Evolutionary conservation across 2,888 invertebrate genomes (phyloP).

Genomic region (Epinotia demarniana): DNA sequence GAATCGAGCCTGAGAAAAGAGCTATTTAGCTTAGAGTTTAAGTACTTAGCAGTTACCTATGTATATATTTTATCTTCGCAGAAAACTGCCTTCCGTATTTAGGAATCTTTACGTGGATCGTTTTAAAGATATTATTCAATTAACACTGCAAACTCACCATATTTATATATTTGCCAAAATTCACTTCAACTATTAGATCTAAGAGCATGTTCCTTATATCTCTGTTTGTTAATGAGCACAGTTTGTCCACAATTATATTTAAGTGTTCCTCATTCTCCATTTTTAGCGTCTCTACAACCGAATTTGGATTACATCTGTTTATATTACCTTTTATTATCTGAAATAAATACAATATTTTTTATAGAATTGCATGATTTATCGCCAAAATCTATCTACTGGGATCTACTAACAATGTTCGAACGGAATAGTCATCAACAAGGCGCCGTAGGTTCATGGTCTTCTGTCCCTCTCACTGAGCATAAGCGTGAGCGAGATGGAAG

Average conservation of each 20-base stretch:
- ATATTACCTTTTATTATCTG: slow-evolving; percentile 68
- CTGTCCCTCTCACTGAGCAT: too few species aligned
- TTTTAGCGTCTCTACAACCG: slow-evolving; percentile 57
- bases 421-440: not conserved
- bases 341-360: slow-evolving; percentile 48
- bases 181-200: slow-evolving; percentile 75
- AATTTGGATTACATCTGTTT: slow-evolving; percentile 62
- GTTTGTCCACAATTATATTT: slow-evolving; percentile 62
- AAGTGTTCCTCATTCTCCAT: slow-evolving; percentile 59
- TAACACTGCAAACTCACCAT: slow-evolving; percentile 69
- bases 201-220: slow-evolving; percentile 74
- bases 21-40: too few species aligned
- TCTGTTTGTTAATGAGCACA: slow-evolving; percentile 72
- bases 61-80: too few species aligned
- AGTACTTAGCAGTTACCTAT: too few species aligned
- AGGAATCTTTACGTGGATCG: too few species aligned
- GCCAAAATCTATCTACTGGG: not conserved
- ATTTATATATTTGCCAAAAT: slow-evolving; percentile 80
- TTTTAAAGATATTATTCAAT: not conserved
- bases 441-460: too few species aligned
- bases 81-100: too few species aligned
- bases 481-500: too few species aligned
- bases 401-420: not conserved
- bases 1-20: too few species aligned
- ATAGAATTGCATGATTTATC: not conserved